phyloP scores from a whole-genome alignment of 2,888 invertebrate genomes.

The Digitonthophagus gazella region DNA sequence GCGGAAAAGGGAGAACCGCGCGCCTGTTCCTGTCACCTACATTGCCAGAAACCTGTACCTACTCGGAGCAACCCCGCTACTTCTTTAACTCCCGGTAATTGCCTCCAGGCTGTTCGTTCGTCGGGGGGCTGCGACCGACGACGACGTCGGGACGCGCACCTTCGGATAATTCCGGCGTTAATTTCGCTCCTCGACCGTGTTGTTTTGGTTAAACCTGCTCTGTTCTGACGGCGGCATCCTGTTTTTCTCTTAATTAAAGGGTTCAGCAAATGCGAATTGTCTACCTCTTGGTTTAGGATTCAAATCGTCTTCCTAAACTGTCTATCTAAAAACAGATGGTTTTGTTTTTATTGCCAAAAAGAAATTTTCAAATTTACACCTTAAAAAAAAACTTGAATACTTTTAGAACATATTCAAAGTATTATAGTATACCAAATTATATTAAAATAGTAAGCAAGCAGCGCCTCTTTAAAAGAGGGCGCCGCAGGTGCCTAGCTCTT shows the following conservation, averaged over 20 bases:
- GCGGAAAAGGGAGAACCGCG: conserved; percentile 29
- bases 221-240: background rate
- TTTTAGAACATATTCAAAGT: too few relatives aligned
- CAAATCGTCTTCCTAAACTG: too few relatives aligned
- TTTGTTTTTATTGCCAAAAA: too few relatives aligned
- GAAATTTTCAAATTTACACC: too few relatives aligned
- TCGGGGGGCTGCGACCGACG: background rate
- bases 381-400: too few relatives aligned
- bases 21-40: conserved; percentile 49
- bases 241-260: conserved; percentile 15
- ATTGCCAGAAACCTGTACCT: conserved; percentile 37
- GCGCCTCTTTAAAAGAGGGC: too few relatives aligned
- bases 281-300: background rate
- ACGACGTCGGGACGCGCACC: conserved; percentile 5
- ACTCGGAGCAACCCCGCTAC: background rate
- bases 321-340: too few relatives aligned
- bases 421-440: too few relatives aligned
- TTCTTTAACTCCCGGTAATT: background rate
- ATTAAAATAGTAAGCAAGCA: too few relatives aligned
- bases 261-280: background rate
- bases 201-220: conserved; percentile 4
- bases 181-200: conserved; percentile 12
- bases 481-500: too few relatives aligned
- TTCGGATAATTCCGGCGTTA: conserved; percentile 12
- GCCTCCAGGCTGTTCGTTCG: background rate